Conservation (phyloP, 1,140 invertebrate species). For the Hestina assimilis region DNA sequence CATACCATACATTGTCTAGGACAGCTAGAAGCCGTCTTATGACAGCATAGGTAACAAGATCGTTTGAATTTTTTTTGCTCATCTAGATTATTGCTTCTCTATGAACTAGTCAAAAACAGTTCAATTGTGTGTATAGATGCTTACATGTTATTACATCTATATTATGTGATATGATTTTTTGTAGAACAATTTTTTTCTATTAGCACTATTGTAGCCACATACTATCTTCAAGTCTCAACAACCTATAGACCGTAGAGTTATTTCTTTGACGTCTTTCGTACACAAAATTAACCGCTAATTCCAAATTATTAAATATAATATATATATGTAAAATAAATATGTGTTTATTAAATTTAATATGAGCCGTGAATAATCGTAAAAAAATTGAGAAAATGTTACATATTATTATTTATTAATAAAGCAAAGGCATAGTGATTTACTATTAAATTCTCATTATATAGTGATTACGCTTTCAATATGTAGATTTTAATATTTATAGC, state of each 20-base stretch:
- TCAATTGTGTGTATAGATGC: slow-evolving; percentile 21
- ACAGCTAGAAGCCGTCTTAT: neutral
- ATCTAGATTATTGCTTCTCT: slow-evolving; percentile 20
- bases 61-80: slow-evolving; percentile 16
- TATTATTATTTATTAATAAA: slow-evolving; percentile 22
- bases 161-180: slow-evolving; percentile 62
- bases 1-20: too few relatives aligned
- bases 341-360: too few relatives aligned
- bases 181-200: slow-evolving; percentile 44
- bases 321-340: too few relatives aligned
- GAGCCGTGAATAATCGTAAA: neutral
- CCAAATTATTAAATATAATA: too few relatives aligned
- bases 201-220: slow-evolving; percentile 51
- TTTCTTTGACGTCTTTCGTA: too few relatives aligned
- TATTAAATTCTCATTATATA: slow-evolving; percentile 61
- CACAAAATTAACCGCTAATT: too few relatives aligned
- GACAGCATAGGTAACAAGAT: neutral
- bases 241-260: too few relatives aligned
- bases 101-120: slow-evolving; percentile 24
- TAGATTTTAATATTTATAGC: slow-evolving; percentile 45
- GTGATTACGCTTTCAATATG: slow-evolving; percentile 57
- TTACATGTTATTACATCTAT: slow-evolving; percentile 12
- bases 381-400: slow-evolving; percentile 1
- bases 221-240: slow-evolving; percentile 47
- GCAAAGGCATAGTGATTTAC: slow-evolving; percentile 63